Evolutionary conservation across 2,797 vertebrate species (phyloP).

Genomic region (Pseudochirops cupreus): DNA sequence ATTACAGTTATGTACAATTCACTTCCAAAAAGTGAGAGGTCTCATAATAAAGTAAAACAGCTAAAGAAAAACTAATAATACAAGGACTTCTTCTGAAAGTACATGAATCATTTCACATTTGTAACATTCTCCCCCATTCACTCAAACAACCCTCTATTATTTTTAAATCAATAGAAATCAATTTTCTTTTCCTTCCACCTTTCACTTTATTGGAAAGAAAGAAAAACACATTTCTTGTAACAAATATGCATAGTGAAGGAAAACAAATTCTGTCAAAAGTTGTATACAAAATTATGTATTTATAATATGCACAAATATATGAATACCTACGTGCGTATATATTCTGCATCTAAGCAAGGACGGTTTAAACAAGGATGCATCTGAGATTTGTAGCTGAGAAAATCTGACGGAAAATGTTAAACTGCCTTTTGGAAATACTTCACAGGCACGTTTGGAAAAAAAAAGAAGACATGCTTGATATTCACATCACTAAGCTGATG

Average conservation of each 20-base stretch:
- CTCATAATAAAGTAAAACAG: background rate
- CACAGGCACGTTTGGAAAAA: background rate
- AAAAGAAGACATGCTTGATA: background rate
- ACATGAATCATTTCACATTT: background rate
- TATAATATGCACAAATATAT: background rate
- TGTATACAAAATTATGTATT: background rate
- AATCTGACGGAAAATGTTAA: slow-evolving; percentile 20
- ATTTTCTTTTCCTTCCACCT: background rate
- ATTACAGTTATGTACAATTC: background rate
- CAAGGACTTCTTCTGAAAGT: background rate
- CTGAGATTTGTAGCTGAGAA: background rate
- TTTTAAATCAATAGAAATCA: background rate
- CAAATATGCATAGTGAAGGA: background rate
- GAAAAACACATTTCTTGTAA: background rate
- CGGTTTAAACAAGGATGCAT: background rate
- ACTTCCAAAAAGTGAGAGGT: background rate
- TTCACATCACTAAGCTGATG: background rate
- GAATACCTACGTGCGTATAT: too few relatives aligned
- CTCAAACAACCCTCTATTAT: background rate
- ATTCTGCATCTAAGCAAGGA: background rate
- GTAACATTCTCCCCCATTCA: background rate
- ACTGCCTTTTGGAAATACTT: background rate
- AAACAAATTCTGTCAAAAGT: background rate
- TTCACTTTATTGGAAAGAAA: background rate
- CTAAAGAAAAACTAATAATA: background rate